Evolutionary conservation across 2,888 invertebrate genomes (phyloP).

Genomic region (Euzetes globulus): DNA sequence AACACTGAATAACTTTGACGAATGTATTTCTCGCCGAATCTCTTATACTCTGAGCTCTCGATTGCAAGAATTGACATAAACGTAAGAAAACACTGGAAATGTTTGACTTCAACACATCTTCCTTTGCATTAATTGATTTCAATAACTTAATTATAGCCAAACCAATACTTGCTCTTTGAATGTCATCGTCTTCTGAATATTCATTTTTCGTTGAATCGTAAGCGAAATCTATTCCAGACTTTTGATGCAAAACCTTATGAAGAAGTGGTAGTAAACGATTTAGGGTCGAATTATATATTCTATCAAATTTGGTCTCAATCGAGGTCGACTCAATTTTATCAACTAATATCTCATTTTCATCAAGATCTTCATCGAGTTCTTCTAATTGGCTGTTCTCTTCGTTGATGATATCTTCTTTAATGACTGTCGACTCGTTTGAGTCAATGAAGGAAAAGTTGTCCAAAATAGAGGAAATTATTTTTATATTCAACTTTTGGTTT

Average conservation of each 20-base stretch:
- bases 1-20: slow-evolving; percentile 74
- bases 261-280: slow-evolving; percentile 69
- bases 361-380: slow-evolving; percentile 35
- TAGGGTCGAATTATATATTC: slow-evolving; percentile 64
- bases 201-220: slow-evolving; percentile 50
- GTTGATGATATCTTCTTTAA: background rate
- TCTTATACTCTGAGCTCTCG: slow-evolving; percentile 75
- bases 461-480: slow-evolving; percentile 34
- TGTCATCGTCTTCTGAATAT: slow-evolving; percentile 60
- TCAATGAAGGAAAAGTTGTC: slow-evolving; percentile 33
- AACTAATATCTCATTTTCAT: slow-evolving; percentile 32
- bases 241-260: slow-evolving; percentile 57
- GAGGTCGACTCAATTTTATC: background rate
- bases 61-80: slow-evolving; percentile 78
- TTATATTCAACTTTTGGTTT: slow-evolving; percentile 73
- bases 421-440: background rate
- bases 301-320: slow-evolving; percentile 51
- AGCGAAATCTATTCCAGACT: slow-evolving; percentile 56
- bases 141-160: slow-evolving; percentile 83
- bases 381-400: too few relatives aligned
- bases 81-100: slow-evolving; percentile 69
- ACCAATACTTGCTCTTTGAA: slow-evolving; percentile 81
- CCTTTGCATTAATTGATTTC: slow-evolving; percentile 64
- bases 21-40: slow-evolving; percentile 78
- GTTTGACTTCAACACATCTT: slow-evolving; percentile 63